Base-by-base conservation (phyloP, 2,888 invertebrate genomes). In the Caenorhabditis uteleia region DNA sequence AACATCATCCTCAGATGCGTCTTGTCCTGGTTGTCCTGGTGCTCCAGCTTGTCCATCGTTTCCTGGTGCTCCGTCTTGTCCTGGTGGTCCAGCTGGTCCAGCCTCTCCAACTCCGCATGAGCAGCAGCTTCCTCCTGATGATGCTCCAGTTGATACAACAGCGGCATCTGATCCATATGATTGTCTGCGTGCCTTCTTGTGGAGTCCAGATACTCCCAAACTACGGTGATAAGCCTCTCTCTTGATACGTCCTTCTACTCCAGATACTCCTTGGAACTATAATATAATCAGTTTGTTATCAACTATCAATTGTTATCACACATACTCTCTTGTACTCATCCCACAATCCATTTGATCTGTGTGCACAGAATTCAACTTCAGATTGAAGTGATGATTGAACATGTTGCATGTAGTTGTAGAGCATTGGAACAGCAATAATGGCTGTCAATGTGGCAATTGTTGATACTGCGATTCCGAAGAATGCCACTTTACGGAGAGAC, bases 351-450 rank as follows among this genome's bases (percentile, higher is more conserved):
- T 68, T 68, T 33, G 73, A 69, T 56, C 75, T 61, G 54, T 73
- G 70, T 21, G 56, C 58, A 54, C 75, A 75, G 68, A 74, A 72
- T 42, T 71, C 64, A 33, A 75, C 69, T 44, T 75, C 74, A 14
- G 68, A 55, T 43, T 76, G 68, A 39, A 76, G 70, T 12, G 70
- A 66, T 14, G 72, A 70, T 61, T 76, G 76, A 25, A 76, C 70
- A 48, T 68, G 67, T 66, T 76, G 76, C 67, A 74, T 65, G 62
- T 76, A 76, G 68, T 76, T 74, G 64, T 74, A 76, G 33, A 76
- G 50, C 74, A 76, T 70, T 31, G 76, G 76, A 12, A 76, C 71
- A 50, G 70, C 72, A 43, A 76, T 53, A 53, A 76, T 70, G 20
- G 74, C 74, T 12, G 74, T 70, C 54, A 74, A 39, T 14, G 72